A percentile compares a stretch with the other conserved stretches of the same genome.
phyloP scores from a whole-genome alignment of 2,113 vertebrate species.

The Saguinus imperator region DNA sequence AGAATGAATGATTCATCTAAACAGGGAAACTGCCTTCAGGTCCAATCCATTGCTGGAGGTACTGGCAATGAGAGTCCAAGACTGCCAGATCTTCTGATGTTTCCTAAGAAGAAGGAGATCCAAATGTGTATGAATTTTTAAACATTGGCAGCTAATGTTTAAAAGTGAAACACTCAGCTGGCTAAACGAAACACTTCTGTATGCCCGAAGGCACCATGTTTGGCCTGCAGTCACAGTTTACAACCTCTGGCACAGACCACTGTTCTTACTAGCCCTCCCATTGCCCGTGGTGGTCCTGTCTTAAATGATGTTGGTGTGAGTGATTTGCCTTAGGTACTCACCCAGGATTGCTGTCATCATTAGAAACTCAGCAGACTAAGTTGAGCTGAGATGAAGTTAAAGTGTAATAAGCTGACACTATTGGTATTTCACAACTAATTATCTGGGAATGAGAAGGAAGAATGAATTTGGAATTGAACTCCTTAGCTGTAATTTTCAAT shows the following conservation, averaged over 20 bases:
- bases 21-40: neutral
- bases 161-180: neutral
- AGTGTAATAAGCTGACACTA: no score
- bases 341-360: neutral
- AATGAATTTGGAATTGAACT: neutral
- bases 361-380: neutral
- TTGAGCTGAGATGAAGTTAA: neutral
- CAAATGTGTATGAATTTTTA: neutral
- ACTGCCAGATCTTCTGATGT: neutral
- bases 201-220: neutral
- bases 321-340: rapidly evolving
- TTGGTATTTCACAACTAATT: neutral
- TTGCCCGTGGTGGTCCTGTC: neutral
- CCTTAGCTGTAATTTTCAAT: neutral
- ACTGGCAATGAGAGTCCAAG: neutral
- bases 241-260: neutral
- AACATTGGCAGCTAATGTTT: neutral
- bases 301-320: neutral
- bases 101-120: neutral
- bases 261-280: neutral
- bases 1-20: neutral
- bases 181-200: neutral
- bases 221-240: neutral
- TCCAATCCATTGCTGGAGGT: no score
- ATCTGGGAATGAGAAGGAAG: neutral